Base-by-base conservation (phyloP, 2,113 vertebrate genomes). In the Cheilinus undulatus region DNA sequence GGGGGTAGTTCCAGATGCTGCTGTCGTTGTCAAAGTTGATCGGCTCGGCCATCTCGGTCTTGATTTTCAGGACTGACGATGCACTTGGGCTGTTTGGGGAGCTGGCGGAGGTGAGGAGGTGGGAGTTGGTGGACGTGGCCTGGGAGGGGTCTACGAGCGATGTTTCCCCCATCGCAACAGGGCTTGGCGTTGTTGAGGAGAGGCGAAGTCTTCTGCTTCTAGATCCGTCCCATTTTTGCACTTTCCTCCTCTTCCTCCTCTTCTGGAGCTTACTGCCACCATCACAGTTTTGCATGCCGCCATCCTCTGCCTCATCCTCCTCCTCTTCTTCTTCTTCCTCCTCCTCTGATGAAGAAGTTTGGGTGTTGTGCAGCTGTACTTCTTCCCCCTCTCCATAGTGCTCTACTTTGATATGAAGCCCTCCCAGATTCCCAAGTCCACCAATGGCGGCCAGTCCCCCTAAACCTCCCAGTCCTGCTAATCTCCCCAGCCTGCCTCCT, bases 1-100 rank as follows among this genome's bases (percentile, higher is more conserved):
- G 98, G 2, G 98, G 98, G 87, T 95, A 99, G 95, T 99, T 98
- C 98, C 98, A 99, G 94, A 99, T 99, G 94, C 97, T 99, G 93
- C 97, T 99, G 94, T 99, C 97, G 2, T 99, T 99, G 95, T 99
- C 98, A 73, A 99, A 99, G 94, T 99, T 99, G 90, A 99, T 97
- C 76, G 98, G 97, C 80, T 99, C 98, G 7, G 96, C 91, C 92
- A 98, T 99, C 93, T 99, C 98, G 7, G 98, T 99, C 93, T 99
- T 99, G 94, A 99, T 99, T 91, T 99, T 99, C 80, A 98, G 95
- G 88, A 97, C 97, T 11, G 97, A 97, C 85, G 97, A 85, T 0
- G 81, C 46, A 1, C 30, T 53, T 4, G 76, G 91, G 85, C 94
- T 94, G 91, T 94, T 92, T 9, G 96, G 96, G 22, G 97, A 96